These are phyloP conservation scores for Ectemnius cavifrons DNA, from an alignment of 2,888 invertebrate genomes.

Conservation along the genomic window DNA sequence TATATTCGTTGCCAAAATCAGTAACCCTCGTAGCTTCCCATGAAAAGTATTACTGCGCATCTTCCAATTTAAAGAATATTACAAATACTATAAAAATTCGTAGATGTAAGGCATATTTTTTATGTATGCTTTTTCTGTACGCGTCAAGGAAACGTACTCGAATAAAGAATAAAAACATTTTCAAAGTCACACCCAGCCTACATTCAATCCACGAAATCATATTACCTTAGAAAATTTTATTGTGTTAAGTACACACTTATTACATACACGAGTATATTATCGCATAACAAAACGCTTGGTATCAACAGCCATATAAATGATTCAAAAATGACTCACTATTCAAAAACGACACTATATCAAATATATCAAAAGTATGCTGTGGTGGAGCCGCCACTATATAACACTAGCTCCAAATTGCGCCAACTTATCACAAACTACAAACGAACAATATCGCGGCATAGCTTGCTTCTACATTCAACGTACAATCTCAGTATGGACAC, in stretches of 20 bases:
- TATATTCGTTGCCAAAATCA: slow-evolving; percentile 69
- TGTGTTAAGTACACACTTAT: slow-evolving; percentile 13
- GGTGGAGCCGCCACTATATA: not conserved
- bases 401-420: not conserved
- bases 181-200: slow-evolving; percentile 34
- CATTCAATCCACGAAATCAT: not conserved
- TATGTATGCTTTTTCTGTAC: slow-evolving; percentile 78
- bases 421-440: no score
- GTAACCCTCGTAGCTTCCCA: slow-evolving; percentile 59
- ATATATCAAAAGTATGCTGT: not conserved
- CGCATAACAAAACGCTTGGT: slow-evolving; percentile 4
- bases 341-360: not conserved
- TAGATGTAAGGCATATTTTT: slow-evolving; percentile 77
- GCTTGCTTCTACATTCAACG: no score
- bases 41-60: slow-evolving; percentile 74
- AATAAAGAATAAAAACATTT: slow-evolving; percentile 60
- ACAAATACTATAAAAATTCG: slow-evolving; percentile 57
- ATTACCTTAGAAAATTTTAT: not conserved
- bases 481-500: no score
- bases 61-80: slow-evolving; percentile 68
- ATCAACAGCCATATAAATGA: not conserved
- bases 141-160: slow-evolving; percentile 69
- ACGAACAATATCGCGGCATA: no score
- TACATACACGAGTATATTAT: slow-evolving; percentile 1
- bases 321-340: not conserved